Conservation (phyloP, 2,113 vertebrate genomes). For the Psittacara wagleri region DNA sequence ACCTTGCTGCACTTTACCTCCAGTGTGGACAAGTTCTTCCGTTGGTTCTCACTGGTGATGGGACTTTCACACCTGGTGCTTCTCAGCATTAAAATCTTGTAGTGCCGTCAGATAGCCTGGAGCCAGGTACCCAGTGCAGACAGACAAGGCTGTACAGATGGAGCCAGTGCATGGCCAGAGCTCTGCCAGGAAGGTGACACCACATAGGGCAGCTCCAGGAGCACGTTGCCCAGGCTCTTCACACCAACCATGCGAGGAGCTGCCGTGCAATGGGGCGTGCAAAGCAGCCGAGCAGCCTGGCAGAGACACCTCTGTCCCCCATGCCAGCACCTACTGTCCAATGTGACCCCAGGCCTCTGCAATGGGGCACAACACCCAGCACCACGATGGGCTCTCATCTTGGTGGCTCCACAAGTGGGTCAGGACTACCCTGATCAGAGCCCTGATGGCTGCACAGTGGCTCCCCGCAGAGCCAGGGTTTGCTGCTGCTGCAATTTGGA, state of each 20-base stretch:
- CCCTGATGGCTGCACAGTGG: neutral
- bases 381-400: fast-evolving
- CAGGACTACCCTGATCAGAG: neutral
- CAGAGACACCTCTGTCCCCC: fast-evolving
- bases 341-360: fast-evolving
- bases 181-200: neutral
- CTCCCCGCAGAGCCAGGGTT: neutral
- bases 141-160: neutral
- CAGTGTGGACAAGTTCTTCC: neutral
- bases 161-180: neutral
- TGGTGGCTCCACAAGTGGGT: fast-evolving
- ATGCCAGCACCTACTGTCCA: neutral
- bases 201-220: neutral
- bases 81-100: neutral
- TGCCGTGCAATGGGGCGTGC: fast-evolving
- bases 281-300: neutral
- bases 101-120: neutral
- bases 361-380: neutral
- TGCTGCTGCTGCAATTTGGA: neutral
- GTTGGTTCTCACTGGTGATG: neutral
- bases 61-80: neutral
- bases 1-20: neutral
- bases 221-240: neutral
- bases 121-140: neutral
- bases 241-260: neutral